Conservation (phyloP, 2,113 vertebrate species). For the Otus sunia region DNA sequence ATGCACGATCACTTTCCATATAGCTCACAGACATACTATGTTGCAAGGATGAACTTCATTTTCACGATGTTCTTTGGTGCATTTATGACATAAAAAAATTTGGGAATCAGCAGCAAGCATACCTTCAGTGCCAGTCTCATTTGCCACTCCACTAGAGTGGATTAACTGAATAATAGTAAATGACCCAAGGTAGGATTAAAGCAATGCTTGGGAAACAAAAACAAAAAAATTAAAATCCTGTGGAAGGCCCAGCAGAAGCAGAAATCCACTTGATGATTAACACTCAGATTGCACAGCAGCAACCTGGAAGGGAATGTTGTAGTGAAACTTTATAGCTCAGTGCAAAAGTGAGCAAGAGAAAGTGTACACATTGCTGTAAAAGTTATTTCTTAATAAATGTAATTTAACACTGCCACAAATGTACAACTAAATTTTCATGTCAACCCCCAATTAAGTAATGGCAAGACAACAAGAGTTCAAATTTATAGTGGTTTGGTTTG, state of each 20-base stretch:
- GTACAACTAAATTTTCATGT: neutral
- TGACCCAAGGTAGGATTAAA: neutral
- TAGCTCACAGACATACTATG: neutral
- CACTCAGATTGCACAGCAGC: neutral
- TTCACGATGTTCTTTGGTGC: neutral
- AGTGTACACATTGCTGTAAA: neutral
- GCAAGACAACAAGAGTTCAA: neutral
- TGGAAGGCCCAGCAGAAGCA: neutral
- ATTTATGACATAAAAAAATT: neutral
- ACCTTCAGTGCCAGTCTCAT: neutral
- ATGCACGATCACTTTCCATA: neutral
- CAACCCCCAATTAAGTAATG: neutral
- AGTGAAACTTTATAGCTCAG: neutral
- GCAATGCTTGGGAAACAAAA: neutral
- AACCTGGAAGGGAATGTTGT: neutral
- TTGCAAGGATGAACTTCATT: neutral
- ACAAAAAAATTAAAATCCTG: neutral
- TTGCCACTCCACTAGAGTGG: neutral
- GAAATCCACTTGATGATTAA: neutral
- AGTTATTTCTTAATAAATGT: neutral
- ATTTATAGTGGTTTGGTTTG: neutral
- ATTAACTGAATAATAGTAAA: neutral
- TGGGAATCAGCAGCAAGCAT: neutral
- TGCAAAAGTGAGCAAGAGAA: neutral
- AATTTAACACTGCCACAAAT: neutral